Conservation (phyloP, 2,113 vertebrate genomes). For the Anthoscopus minutus region DNA sequence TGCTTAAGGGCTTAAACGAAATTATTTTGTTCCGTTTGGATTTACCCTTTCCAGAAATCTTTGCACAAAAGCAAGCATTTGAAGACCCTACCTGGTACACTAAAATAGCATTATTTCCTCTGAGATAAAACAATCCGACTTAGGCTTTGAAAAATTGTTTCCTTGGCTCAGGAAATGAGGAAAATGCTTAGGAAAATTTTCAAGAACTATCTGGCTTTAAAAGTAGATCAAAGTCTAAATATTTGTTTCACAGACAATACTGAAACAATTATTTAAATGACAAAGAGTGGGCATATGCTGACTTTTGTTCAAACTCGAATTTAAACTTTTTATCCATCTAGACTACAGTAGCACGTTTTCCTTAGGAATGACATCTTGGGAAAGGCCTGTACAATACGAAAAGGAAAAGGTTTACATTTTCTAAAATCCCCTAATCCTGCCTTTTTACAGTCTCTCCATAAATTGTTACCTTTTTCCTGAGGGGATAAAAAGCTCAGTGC, state of each 20-base stretch:
- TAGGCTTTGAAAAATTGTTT: neutral
- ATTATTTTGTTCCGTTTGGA: neutral
- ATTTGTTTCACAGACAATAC: neutral
- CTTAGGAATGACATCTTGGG: neutral
- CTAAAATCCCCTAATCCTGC: constrained; percentile 37
- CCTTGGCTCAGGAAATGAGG: neutral
- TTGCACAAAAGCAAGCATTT: neutral
- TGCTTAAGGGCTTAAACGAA: neutral
- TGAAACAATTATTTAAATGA: neutral
- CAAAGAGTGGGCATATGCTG: neutral
- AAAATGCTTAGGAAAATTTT: neutral
- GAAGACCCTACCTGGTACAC: neutral
- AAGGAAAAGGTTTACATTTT: constrained; percentile 43
- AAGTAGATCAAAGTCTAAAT: constrained; percentile 25
- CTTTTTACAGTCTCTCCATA: constrained; percentile 26
- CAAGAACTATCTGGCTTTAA: neutral
- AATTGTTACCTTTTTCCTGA: constrained; percentile 35
- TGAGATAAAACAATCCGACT: neutral
- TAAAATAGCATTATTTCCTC: neutral
- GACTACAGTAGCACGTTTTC: neutral
- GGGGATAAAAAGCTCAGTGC: neutral
- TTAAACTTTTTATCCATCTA: constrained; percentile 26
- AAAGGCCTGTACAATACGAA: neutral
- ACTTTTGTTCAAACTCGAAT: neutral
- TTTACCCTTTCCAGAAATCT: neutral